These are phyloP conservation scores for Gouania willdenowi DNA, from an alignment of 2,797 vertebrate genomes.

Conservation along the genomic window DNA sequence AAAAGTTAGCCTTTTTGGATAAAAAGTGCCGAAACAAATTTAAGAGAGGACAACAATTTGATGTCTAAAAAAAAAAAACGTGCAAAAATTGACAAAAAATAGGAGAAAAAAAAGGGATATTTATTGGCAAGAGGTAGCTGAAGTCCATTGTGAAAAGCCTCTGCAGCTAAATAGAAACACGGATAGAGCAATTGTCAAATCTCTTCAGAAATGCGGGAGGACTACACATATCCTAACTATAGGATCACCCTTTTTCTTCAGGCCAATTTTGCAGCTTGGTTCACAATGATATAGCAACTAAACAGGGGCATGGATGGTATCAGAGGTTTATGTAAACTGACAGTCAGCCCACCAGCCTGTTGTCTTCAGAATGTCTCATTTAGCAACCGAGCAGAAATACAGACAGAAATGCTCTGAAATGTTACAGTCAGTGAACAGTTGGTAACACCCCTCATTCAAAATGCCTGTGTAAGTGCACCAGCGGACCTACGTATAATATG, in stretches of 20 bases:
- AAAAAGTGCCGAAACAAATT: too few species aligned
- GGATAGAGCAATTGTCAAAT: conserved; percentile 22
- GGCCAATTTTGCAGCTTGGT: conserved; percentile 42
- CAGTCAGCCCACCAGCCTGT: conserved; percentile 51
- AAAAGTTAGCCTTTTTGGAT: too few species aligned
- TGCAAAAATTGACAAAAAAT: too few species aligned
- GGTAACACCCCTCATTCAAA: too few species aligned
- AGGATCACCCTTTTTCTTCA: conserved; percentile 34
- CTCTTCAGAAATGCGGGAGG: conserved; percentile 23
- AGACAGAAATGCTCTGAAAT: conserved; percentile 30
- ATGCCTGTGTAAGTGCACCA: neutral
- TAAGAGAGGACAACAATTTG: too few species aligned
- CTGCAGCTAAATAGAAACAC: too few species aligned
- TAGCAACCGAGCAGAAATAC: conserved; percentile 55
- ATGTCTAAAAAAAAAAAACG: too few species aligned
- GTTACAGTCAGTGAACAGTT: conserved; percentile 38
- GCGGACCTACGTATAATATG: neutral
- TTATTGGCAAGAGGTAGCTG: conserved; percentile 37
- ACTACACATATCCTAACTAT: conserved; percentile 46
- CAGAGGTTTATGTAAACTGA: conserved; percentile 52
- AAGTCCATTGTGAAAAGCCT: conserved; percentile 33
- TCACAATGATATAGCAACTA: conserved; percentile 47
- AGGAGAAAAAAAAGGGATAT: too few species aligned
- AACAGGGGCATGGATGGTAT: conserved; percentile 40
- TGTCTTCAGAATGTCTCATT: conserved; percentile 54